Base-by-base conservation (phyloP, 2,888 invertebrate genomes). In the Holacanthella duospinosa region DNA sequence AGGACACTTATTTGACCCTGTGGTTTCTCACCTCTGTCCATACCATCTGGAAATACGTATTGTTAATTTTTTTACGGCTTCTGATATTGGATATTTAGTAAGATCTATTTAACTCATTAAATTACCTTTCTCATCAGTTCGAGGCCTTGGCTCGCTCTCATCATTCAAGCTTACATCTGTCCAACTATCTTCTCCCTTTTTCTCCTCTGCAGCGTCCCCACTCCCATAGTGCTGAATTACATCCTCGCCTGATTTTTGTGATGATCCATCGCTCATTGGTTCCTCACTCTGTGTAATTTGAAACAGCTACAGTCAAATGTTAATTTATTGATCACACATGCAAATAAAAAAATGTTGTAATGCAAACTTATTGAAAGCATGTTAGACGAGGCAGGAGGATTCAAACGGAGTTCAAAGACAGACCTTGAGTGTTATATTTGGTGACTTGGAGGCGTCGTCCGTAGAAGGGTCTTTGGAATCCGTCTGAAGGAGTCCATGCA, bases 121-220 rank as follows among this genome's bases (percentile, higher is more conserved):
- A 9, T 48, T 9, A 67, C 73, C 74, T 64, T 74, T 71, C 24
- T 74, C 74, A 6, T 74, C 74, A 2, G 66, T 60, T 55, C 70
- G 68, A 2, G 70, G 63, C 55, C 65, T 64, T 55, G 67, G 65
- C 26, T 72, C 71, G 60, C 84, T 83, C 65, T 91, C 92, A 76
- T 93, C 92, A 75, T 93, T 92, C 59, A 93, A 80, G 77, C 92
- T 93, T 48, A 93, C 92, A 75, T 93, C 92, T 1, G 92, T 92
- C 93, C 93, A 93, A 58, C 89, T 90, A 74, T 92, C 92, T 74
- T 92, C 92, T 36, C 82, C 84, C 76, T 86, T 87, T 73, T 86
- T 86, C 74, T 87, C 87, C 68, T 87, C 87, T 57, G 56, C 66
- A 6, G 66, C 61, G 59, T 71, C 72, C 56, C 63, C 67, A 44